These are phyloP conservation scores for Limnephilus lunatus DNA, from an alignment of 2,888 invertebrate genomes.

Conservation along the genomic window DNA sequence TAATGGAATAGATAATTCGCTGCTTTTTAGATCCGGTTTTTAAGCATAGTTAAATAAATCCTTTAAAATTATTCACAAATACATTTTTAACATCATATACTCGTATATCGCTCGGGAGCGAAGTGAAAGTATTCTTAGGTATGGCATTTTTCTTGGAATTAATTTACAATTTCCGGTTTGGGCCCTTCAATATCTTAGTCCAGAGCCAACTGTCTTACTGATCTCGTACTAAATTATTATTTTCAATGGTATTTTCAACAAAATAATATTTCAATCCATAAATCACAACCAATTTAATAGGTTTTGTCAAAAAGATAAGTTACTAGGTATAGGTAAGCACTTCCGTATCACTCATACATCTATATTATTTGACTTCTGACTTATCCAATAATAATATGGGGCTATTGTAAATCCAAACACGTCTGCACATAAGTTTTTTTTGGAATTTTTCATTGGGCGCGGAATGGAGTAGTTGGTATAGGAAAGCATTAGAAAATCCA, in stretches of 20 bases:
- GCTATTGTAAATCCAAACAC: constrained; percentile 64
- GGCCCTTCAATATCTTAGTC: background rate
- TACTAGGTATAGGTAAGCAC: background rate
- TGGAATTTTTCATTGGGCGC: constrained; percentile 38
- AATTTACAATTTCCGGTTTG: background rate
- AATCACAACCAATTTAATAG: background rate
- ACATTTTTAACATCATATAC: too few relatives aligned
- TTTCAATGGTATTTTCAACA: background rate
- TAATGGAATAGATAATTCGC: too few relatives aligned
- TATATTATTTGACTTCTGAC: constrained; percentile 11
- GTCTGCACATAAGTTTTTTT: constrained; percentile 62
- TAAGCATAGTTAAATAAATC: too few relatives aligned
- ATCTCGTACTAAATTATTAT: background rate
- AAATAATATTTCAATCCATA: background rate
- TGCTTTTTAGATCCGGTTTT: too few relatives aligned
- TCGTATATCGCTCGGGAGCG: too few relatives aligned
- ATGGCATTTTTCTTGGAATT: too few relatives aligned
- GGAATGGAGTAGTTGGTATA: constrained; percentile 37
- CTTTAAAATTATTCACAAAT: too few relatives aligned
- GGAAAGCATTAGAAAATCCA: constrained; percentile 63
- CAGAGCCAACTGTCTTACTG: background rate
- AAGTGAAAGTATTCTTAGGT: too few relatives aligned
- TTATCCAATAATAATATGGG: background rate
- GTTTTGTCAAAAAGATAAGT: background rate
- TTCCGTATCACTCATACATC: background rate